phyloP scores from a whole-genome alignment of 2,797 vertebrate species.

The Periparus ater region DNA sequence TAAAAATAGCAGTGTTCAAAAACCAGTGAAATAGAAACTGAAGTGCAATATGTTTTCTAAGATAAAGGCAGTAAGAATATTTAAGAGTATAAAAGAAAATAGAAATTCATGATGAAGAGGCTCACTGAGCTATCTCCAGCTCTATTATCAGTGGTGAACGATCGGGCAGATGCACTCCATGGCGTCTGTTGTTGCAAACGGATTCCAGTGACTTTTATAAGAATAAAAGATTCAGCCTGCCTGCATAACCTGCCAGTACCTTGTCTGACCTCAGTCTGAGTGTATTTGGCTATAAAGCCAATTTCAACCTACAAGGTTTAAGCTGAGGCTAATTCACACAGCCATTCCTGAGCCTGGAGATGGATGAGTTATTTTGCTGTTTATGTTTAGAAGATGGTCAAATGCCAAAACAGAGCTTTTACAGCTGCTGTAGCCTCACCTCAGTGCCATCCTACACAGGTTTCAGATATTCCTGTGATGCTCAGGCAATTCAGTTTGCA shows the following conservation, averaged over 20 bases:
- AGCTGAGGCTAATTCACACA: neutral
- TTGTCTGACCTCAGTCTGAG: neutral
- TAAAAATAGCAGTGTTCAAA: neutral
- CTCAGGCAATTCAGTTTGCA: neutral
- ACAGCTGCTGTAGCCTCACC: neutral
- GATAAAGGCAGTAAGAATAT: conserved; percentile 1
- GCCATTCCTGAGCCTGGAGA: neutral
- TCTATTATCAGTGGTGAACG: neutral
- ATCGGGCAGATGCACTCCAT: neutral
- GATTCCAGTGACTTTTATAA: neutral
- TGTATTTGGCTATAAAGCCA: neutral
- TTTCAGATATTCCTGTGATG: neutral
- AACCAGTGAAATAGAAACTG: neutral
- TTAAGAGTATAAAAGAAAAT: conserved; percentile 36
- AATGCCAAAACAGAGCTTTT: neutral
- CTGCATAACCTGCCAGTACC: neutral
- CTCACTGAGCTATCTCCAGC: conserved; percentile 7
- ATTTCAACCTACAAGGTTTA: neutral
- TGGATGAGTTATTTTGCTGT: neutral
- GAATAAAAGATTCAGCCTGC: neutral
- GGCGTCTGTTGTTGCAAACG: conserved; percentile 1
- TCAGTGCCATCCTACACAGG: neutral
- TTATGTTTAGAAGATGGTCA: neutral
- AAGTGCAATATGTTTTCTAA: neutral
- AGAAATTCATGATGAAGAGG: neutral